Base-by-base conservation (phyloP, 2,888 invertebrate species). In the Andrena fulva region DNA sequence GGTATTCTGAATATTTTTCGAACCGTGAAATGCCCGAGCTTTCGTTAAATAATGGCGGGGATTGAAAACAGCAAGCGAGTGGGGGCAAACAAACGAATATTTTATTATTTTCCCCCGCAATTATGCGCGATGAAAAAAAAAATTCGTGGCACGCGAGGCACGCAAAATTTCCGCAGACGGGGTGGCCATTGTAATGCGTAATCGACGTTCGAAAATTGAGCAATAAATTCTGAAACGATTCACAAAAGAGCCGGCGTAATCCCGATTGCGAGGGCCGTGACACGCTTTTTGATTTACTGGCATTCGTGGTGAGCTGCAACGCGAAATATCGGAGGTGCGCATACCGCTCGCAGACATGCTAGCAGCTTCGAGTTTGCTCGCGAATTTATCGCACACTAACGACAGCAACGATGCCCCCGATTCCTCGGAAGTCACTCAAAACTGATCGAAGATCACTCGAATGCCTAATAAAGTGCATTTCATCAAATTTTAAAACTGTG, bases 281-380 rank as follows among this genome's bases (percentile, higher is more conserved):
- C 68, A 66, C 66, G 76, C 42, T 63, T 54, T 78, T 78, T 78
- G 75, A 78, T 75, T 78, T 75, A 78, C 48, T 31, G 63, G 10
- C 33, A 56, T 20, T 73, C 63, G 50, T 3, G 16, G 20, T n/a
- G 33, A 70, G 8, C 54, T 62, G 16, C 52, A 68, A 68, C 68
- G 62, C 42, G 31, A 64, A 63, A 63, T 56, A 63, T 71, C 31
- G 60, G 8, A 3, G 50, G 16, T 20, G 52, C 54, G 48, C 62
- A 29, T 29, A 50, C 62, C 52, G 24, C n/a, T 31, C 54, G 42
- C 10, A 35, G 50, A 12, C 29, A 20, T 24, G 54, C 27, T 12
- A 31, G 20, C 54, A 3, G 24, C 52, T 50, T 59, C 16, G 35
- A 60, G 35, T 29, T 60, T 66, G 27, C 29, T 42, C 48, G 3